Evolutionary conservation across 1,140 invertebrate genomes (phyloP).

Genomic region (Drosophila cardini): DNA sequence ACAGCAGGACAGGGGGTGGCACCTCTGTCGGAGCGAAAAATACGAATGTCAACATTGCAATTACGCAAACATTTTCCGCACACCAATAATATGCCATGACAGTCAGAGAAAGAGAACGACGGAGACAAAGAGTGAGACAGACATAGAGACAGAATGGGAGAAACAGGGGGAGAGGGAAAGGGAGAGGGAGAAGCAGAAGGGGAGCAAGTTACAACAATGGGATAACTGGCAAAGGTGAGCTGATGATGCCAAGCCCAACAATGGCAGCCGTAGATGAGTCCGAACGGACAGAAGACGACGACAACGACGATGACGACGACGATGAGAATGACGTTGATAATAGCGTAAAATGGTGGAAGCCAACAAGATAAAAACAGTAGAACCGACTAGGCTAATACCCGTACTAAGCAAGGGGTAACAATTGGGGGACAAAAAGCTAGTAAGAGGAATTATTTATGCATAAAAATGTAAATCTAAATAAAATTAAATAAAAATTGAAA

Average conservation of each 20-base stretch:
- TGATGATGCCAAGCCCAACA: constrained; percentile 65
- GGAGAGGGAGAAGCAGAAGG: background rate
- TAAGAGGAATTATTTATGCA: too few species aligned
- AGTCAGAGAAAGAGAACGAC: constrained; percentile 48
- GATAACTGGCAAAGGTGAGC: constrained; percentile 69
- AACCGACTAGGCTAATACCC: constrained; percentile 9
- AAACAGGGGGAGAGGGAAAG: background rate
- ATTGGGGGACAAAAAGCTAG: constrained; percentile 9
- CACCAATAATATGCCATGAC: constrained; percentile 83
- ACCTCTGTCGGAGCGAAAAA: constrained; percentile 49
- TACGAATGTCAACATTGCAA: constrained; percentile 84
- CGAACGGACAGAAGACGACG: constrained; percentile 44
- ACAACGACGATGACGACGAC: constrained; percentile 37
- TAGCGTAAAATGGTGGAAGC: constrained; percentile 72
- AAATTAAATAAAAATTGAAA: constrained; percentile 23
- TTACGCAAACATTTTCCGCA: constrained; percentile 84
- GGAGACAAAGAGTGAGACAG: background rate
- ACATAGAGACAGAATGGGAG: background rate
- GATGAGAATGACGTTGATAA: constrained; percentile 54
- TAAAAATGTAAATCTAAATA: background rate
- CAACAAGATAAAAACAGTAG: background rate
- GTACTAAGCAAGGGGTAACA: background rate
- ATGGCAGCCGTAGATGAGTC: constrained; percentile 44
- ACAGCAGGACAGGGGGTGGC: background rate
- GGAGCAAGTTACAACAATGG: constrained; percentile 57